phyloP scores from a whole-genome alignment of 2,888 invertebrate species.

The Dynastes tityus region DNA sequence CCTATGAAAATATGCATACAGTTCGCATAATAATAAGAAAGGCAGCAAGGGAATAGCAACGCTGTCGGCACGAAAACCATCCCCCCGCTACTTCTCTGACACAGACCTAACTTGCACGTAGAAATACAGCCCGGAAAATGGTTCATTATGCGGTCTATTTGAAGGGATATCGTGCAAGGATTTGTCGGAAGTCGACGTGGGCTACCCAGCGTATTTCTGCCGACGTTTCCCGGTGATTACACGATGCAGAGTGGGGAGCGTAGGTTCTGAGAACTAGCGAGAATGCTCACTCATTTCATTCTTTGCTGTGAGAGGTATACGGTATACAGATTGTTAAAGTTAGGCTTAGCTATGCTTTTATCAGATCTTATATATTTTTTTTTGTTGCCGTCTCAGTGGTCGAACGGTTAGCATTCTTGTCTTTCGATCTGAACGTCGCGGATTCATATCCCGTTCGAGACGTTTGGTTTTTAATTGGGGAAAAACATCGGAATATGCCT shows the following conservation, averaged over 20 bases:
- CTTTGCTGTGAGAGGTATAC: neutral
- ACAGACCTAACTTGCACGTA: conserved; percentile 3
- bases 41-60: neutral
- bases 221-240: conserved; percentile 43
- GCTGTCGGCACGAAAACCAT: conserved; percentile 3
- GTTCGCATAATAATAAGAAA: neutral
- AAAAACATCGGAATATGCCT: no score
- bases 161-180: conserved; percentile 48
- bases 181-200: conserved; percentile 39
- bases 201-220: neutral
- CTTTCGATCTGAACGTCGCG: no score
- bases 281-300: neutral
- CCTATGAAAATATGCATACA: neutral
- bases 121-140: conserved; percentile 25
- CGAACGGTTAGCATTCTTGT: no score
- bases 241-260: neutral
- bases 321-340: neutral
- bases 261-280: neutral
- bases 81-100: neutral
- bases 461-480: no score
- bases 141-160: conserved; percentile 49
- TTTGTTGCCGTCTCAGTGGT: no score
- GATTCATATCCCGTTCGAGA: no score
- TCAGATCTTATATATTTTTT: no score
- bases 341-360: no score